phyloP scores from a whole-genome alignment of 2,797 vertebrate species.

The Setipinna tenuifilis region DNA sequence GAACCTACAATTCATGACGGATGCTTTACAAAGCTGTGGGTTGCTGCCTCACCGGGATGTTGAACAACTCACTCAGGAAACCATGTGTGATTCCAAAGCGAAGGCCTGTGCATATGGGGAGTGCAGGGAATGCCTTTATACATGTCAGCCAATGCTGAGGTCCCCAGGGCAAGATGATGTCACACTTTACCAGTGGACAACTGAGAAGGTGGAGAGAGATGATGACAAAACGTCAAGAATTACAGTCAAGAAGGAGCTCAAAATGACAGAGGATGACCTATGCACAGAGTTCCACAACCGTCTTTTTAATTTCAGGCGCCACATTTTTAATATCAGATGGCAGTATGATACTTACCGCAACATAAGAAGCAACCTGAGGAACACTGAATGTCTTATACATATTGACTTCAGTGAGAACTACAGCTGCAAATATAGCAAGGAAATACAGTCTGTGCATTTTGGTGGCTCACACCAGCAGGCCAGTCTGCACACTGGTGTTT shows the following conservation, averaged over 20 bases:
- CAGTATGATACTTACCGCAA: slow-evolving; percentile 16
- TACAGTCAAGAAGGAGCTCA: slow-evolving; percentile 27
- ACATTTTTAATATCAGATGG: slow-evolving; percentile 33
- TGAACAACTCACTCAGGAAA: slow-evolving; percentile 8
- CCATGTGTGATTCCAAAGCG: neutral
- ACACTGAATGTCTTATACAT: slow-evolving; percentile 15
- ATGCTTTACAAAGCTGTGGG: neutral
- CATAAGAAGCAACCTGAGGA: slow-evolving; percentile 19
- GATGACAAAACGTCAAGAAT: neutral
- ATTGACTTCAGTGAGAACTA: slow-evolving; percentile 40
- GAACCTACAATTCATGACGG: slow-evolving; percentile 16
- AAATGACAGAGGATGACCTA: slow-evolving; percentile 5
- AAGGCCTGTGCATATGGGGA: slow-evolving; percentile 27
- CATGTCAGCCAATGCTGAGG: neutral
- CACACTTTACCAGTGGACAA: slow-evolving; percentile 20
- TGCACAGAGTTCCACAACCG: slow-evolving; percentile 15
- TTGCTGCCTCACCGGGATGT: slow-evolving; percentile 15
- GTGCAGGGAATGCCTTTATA: slow-evolving; percentile 1
- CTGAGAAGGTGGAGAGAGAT: neutral
- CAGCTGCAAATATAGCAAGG: too few species aligned
- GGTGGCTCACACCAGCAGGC: slow-evolving; percentile 12
- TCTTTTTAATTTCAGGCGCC: neutral
- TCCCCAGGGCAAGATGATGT: neutral
- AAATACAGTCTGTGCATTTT: slow-evolving; percentile 31
- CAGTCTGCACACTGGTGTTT: neutral